Conservation (phyloP, 2,113 vertebrate genomes). For the Hippolais icterina region DNA sequence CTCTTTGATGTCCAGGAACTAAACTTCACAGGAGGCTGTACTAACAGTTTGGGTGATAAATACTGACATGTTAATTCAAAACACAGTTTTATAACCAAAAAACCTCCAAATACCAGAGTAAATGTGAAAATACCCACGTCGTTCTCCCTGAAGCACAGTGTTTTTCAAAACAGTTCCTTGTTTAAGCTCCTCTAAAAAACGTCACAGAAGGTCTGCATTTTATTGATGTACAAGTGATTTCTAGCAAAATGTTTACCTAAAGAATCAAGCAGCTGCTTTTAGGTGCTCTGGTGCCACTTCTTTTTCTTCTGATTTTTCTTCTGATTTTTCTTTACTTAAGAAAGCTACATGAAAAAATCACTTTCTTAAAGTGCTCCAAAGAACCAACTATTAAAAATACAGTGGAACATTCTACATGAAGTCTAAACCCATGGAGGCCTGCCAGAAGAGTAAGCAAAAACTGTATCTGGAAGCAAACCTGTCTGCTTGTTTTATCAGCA, state of each 20-base stretch:
- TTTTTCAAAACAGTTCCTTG: neutral
- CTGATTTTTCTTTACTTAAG: neutral
- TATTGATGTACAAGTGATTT: neutral
- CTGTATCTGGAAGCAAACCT: neutral
- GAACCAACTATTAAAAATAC: neutral
- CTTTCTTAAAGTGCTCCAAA: neutral
- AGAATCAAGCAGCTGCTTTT: neutral
- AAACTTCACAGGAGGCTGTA: neutral
- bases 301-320: neutral
- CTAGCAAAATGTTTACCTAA: neutral
- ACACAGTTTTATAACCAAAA: neutral
- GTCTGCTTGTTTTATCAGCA: neutral
- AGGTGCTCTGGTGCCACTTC: neutral
- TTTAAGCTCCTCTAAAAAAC: neutral
- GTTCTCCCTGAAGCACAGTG: neutral
- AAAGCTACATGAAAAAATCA: neutral
- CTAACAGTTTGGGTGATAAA: neutral
- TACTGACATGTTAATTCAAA: neutral
- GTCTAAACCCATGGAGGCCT: neutral
- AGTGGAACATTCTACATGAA: neutral
- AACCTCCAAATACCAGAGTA: neutral
- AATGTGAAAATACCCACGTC: accelerated
- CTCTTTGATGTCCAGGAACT: neutral
- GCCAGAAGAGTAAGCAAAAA: conserved; percentile 12
- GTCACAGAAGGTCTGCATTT: neutral